Percentiles rank a stretch among this genome's conserved stretches.
Conservation (phyloP, 2,797 vertebrate species). For the Sparus aurata region DNA sequence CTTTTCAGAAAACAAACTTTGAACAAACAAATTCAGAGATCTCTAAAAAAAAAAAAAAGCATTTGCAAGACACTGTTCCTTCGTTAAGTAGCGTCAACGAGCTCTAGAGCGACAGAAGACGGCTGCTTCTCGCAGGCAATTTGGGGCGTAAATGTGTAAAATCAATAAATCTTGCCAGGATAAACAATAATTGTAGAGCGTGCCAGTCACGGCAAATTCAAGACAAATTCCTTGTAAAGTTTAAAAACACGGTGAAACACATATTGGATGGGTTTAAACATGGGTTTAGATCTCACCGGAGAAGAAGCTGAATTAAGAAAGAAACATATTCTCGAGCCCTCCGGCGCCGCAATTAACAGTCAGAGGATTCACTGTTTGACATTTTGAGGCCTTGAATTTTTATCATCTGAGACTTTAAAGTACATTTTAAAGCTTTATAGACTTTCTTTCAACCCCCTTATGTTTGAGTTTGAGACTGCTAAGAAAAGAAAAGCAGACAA, state of each 20-base stretch:
- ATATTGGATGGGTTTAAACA: slow-evolving; percentile 4
- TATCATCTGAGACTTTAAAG: slow-evolving; percentile 3
- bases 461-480: not conserved
- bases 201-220: not conserved
- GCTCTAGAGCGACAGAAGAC: too few relatives aligned
- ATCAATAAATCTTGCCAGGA: not conserved
- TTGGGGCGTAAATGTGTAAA: not conserved
- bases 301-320: not conserved
- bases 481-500: slow-evolving; percentile 31
- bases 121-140: not conserved
- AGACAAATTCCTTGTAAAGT: not conserved
- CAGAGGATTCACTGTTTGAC: slow-evolving; percentile 6
- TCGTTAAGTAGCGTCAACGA: not conserved
- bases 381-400: slow-evolving; percentile 16
- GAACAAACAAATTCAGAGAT: not conserved
- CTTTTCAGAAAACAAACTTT: not conserved
- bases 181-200: not conserved
- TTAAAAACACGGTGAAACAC: not conserved
- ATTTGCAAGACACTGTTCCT: not conserved
- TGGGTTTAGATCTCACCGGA: not conserved
- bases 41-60: not conserved
- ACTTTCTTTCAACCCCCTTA: not conserved
- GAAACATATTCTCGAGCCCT: not conserved
- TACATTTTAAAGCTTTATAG: not conserved
- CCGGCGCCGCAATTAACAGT: slow-evolving; percentile 29